Evolutionary conservation across 2,797 vertebrate species (phyloP), one percentile per base, ranked within the genome.

Genomic region (Acridotheres tristis): DNA sequence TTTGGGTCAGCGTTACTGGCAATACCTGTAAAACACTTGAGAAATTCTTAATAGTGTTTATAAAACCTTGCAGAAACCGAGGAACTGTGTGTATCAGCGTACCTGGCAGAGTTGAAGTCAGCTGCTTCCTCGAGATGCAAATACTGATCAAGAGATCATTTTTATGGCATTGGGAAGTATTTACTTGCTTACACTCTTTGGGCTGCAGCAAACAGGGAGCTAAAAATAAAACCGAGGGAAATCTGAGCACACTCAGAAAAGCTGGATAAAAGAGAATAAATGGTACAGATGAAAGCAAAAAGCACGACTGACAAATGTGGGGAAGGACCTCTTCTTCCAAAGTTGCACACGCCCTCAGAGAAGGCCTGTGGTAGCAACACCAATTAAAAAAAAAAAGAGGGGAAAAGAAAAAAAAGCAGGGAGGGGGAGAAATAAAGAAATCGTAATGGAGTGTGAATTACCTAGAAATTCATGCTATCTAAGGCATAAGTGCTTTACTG

Each of bases 1-100:
- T 97, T 97, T 95, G 88, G 50, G 97, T 94, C 75, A 83, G 25
- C 43, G 85, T 96, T 96, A 85, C 84, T 79, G 66, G 66, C 53
- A 96, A 87, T 91, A 95, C 47, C 65, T 89, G 61, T 81, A 85
- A 92, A 95, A 94, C 94, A 13, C 22, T 45, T 62, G 40, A 84
- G 83, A 84, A 94, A 96, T 71, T 88, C 76, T 77, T 65, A 87
- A 87, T 11, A 77, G n/a, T 30, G 65, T 88, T 68, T 42, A 88
- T 76, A 92, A 96, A 97, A 94, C 85, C 62, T 38, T 93, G 88
- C 73, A 88, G 95, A 96, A 94, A 55, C 27, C 91, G 81, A 85
- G n/a, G 21, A 51, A 68, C 63, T 45, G 77, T 51, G 38, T 59
- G 5, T 34, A 76, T 51, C 73, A 76, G 43, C 25, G 76, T 85